Percentiles rank a stretch among this genome's conserved stretches.
Conservation (phyloP, 2,113 vertebrate genomes). For the Pungitius pungitius region DNA sequence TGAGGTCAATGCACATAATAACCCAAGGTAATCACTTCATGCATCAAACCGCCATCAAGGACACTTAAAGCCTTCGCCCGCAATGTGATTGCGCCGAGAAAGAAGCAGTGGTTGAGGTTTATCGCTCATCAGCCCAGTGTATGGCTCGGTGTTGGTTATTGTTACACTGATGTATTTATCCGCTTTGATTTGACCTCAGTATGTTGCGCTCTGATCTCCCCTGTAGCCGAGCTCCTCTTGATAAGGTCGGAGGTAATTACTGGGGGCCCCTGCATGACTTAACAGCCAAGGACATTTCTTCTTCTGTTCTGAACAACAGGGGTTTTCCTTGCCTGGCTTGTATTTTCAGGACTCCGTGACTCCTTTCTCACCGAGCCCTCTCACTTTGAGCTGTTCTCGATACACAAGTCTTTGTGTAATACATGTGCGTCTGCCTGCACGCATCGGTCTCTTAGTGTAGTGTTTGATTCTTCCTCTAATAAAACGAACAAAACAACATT, state of each 20-base stretch:
- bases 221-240: slow-evolving; percentile 55
- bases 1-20: slow-evolving; percentile 73
- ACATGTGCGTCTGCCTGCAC: neutral
- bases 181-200: slow-evolving; percentile 50
- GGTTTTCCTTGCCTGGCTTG: slow-evolving; percentile 70
- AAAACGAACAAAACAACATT: slow-evolving; percentile 62
- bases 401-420: neutral
- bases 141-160: slow-evolving; percentile 66
- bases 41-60: slow-evolving; percentile 72
- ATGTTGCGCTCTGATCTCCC: slow-evolving; percentile 55
- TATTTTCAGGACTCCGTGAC: slow-evolving; percentile 69
- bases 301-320: slow-evolving; percentile 61
- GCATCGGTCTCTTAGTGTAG: slow-evolving; percentile 37
- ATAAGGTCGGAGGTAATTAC: slow-evolving; percentile 80
- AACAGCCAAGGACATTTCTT: slow-evolving; percentile 78
- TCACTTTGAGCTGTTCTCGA: slow-evolving; percentile 7
- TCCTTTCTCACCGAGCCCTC: slow-evolving; percentile 11
- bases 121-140: slow-evolving; percentile 60
- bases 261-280: slow-evolving; percentile 67
- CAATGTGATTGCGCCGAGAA: slow-evolving; percentile 68
- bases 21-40: slow-evolving; percentile 70
- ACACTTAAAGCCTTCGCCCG: slow-evolving; percentile 61
- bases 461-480: slow-evolving; percentile 65
- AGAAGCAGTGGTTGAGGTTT: slow-evolving; percentile 64
- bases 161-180: slow-evolving; percentile 69